Conservation (phyloP, 2,113 vertebrate genomes). For the Entomyzon cyanotis region DNA sequence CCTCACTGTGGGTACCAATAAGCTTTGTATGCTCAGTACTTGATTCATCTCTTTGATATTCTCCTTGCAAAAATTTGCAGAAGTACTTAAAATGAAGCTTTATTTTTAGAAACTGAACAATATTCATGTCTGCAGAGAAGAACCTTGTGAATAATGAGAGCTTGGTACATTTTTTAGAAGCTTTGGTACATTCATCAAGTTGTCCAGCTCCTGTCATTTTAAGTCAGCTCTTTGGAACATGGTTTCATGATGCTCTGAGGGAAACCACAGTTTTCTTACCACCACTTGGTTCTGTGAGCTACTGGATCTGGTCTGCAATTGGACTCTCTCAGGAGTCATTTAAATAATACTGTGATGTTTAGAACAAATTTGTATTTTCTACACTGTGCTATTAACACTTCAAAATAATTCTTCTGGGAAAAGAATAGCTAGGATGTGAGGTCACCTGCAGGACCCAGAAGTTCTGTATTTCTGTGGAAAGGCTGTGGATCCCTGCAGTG, state of each 20-base stretch:
- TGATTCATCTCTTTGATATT: not conserved
- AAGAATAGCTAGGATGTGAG: not conserved
- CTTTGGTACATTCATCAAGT: not conserved
- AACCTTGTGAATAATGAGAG: not conserved
- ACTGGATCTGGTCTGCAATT: not conserved
- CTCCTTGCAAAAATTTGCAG: not conserved
- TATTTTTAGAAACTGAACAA: not conserved
- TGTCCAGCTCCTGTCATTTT: not conserved
- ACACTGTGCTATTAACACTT: not conserved
- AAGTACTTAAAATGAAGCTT: not conserved
- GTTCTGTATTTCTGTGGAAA: not conserved
- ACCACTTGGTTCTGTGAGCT: not conserved
- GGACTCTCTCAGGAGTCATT: not conserved
- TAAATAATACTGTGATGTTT: not conserved
- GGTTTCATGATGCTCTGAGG: not conserved
- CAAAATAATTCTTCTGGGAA: not conserved
- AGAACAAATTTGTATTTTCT: not conserved
- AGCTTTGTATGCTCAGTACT: not conserved
- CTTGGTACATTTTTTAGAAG: not conserved
- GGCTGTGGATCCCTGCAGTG: not conserved
- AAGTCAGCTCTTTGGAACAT: not conserved
- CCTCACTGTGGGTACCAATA: not conserved
- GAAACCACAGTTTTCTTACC: not conserved
- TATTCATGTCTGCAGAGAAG: not conserved
- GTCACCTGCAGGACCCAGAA: accelerated